Base-by-base conservation (phyloP, 2,797 vertebrate species). In the Petrocephalus schoutedeni region DNA sequence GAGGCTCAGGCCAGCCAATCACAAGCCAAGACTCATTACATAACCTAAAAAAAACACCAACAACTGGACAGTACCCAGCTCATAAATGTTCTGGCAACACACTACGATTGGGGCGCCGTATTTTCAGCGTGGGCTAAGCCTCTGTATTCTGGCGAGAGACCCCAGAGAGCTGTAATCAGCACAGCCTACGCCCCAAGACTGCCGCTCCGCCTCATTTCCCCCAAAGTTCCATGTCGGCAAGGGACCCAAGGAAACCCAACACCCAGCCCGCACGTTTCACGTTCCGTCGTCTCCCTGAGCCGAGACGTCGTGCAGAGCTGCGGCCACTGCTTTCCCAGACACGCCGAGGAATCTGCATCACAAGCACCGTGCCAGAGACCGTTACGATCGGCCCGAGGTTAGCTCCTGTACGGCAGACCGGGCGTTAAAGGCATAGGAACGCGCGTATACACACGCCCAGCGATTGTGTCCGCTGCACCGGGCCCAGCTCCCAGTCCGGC, bases 221-320 rank as follows among this genome's bases (percentile, higher is more conserved):
- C 54, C 51, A 9, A 85, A 28, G 19, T 36, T 77, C 19, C 7
- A 19, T 41, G 36, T 19, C 32, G 2, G 36, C 36, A 85, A 19
- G 9, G 58, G 3, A 28, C 53, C 49, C 23, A 64, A 85, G 45
- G n/a, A 56, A 77, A 89, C 86, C 83, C 53, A 61, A 7, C 49
- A 56, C 9, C 61, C 16, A 0, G 16, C 45, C 14, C 5, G 16
- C 8, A 16, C 12, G 0, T 16, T 87, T 3, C 49, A 49, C 32
- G 36, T 67, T 57, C 10, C 21, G 45, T 59, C 28, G 23, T 88
- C 8, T 36, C 45, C 9, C 51, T n/a, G 28, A 89, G 23, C 28
- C 77, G 87, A 86, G 41, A 88, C 86, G 80, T 36, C 64, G 86
- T 87, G 83, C 71, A 77, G 88, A 89, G 87, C 80, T 80, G 12